Percentiles rank a stretch among this genome's conserved stretches.
These are phyloP conservation scores for Archips crataeganus DNA, from an alignment of 2,888 invertebrate genomes.

Conservation along the genomic window DNA sequence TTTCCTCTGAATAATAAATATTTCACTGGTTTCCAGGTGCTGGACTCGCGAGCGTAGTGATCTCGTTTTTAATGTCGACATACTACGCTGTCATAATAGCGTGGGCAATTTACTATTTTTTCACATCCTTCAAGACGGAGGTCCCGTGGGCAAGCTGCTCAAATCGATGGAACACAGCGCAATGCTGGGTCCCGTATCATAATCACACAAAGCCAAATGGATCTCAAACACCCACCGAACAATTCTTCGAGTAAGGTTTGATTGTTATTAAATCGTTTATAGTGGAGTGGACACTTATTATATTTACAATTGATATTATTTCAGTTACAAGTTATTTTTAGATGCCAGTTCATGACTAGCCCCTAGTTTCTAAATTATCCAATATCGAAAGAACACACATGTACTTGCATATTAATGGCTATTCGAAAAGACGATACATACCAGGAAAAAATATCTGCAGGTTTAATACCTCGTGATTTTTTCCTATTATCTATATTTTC, in stretches of 20 bases:
- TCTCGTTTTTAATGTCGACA: slow-evolving; percentile 97
- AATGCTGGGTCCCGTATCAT: slow-evolving; percentile 92
- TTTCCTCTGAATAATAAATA: background rate
- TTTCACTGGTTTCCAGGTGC: slow-evolving; percentile 88
- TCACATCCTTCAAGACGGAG: slow-evolving; percentile 94
- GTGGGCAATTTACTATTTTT: slow-evolving; percentile 97
- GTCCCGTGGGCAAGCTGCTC: slow-evolving; percentile 96
- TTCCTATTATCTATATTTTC: too few species aligned
- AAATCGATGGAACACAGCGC: slow-evolving; percentile 93
- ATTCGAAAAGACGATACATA: too few species aligned
- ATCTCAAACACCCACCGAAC: slow-evolving; percentile 94
- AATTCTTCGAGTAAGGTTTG: slow-evolving; percentile 94
- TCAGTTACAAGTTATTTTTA: background rate
- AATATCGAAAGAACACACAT: too few species aligned
- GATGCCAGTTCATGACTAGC: too few species aligned
- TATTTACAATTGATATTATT: background rate
- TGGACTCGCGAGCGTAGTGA: slow-evolving; percentile 96
- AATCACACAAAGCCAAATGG: slow-evolving; percentile 89
- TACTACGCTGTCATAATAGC: slow-evolving; percentile 98
- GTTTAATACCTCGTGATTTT: too few species aligned
- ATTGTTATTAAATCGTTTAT: slow-evolving; percentile 40
- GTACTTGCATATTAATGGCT: too few species aligned
- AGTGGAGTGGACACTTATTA: background rate
- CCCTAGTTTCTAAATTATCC: too few species aligned
- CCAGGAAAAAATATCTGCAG: too few species aligned